A percentile compares a stretch with the other conserved stretches of the same genome.
Evolutionary conservation across 2,888 invertebrate species (phyloP).

Genomic region (Ornithoptera priamus): DNA sequence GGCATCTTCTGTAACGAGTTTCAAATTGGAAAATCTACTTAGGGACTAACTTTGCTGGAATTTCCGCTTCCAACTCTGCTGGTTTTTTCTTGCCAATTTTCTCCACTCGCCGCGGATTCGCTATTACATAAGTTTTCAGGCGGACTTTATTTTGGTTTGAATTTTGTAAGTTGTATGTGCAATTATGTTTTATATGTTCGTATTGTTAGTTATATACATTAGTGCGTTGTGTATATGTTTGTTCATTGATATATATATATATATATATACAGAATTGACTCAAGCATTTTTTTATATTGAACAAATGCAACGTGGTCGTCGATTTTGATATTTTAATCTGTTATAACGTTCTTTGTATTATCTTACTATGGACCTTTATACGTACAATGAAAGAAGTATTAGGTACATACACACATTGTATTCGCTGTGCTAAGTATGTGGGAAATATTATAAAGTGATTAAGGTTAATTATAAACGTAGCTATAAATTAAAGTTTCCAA

Average conservation of each 20-base stretch:
- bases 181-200: neutral
- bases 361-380: no score
- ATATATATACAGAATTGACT: no score
- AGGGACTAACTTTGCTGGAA: slow-evolving; percentile 44
- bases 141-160: slow-evolving; percentile 21
- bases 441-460: slow-evolving; percentile 24
- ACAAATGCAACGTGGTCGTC: no score
- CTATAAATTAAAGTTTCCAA: neutral
- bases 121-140: slow-evolving; percentile 29
- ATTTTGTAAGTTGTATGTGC: slow-evolving; percentile 2
- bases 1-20: slow-evolving; percentile 55
- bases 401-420: no score
- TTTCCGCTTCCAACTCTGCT: slow-evolving; percentile 29
- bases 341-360: no score
- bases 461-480: slow-evolving; percentile 12
- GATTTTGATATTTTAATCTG: no score
- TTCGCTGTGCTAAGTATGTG: neutral
- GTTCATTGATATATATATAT: no score
- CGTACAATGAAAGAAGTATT: no score
- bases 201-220: no score
- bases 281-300: no score
- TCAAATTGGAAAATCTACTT: slow-evolving; percentile 72
- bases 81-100: slow-evolving; percentile 47
- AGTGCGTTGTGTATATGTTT: no score
- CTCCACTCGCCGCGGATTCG: slow-evolving; percentile 32